Evolutionary conservation across 2,113 vertebrate genomes (phyloP).

Genomic region (Trogon surrucura): DNA sequence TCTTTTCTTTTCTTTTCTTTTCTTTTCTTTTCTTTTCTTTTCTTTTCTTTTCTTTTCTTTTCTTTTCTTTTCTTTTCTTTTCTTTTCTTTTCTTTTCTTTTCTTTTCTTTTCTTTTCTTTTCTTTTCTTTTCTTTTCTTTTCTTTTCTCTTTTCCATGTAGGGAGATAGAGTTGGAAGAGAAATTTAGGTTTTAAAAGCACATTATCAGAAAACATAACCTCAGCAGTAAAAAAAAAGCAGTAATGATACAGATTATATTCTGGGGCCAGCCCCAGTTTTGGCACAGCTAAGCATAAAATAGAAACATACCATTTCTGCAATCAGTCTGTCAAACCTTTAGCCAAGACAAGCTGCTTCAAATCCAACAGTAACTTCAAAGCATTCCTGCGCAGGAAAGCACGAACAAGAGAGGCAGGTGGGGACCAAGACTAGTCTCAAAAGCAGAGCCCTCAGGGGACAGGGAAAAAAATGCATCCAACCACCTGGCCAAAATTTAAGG

Average conservation of each 20-base stretch:
- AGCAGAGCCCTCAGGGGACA: background rate
- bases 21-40: no score
- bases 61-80: background rate
- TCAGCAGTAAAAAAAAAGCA: background rate
- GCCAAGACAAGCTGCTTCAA: conserved; percentile 39
- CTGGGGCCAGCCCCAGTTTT: background rate
- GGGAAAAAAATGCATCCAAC: background rate
- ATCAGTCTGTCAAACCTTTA: conserved; percentile 8
- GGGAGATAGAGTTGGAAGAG: background rate
- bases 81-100: background rate
- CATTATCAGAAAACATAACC: background rate
- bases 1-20: no score
- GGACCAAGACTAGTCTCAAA: background rate
- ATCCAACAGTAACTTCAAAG: conserved; percentile 49
- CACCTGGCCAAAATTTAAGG: background rate
- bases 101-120: no score
- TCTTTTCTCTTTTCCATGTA: background rate
- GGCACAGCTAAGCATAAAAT: background rate
- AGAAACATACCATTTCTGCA: conserved; percentile 18
- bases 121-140: no score
- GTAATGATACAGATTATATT: background rate
- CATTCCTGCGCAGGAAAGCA: conserved; percentile 44
- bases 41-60: background rate
- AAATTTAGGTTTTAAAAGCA: background rate
- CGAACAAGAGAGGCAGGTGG: background rate